Conservation (phyloP, 2,113 vertebrate genomes). For the Leucopternis melanops region DNA sequence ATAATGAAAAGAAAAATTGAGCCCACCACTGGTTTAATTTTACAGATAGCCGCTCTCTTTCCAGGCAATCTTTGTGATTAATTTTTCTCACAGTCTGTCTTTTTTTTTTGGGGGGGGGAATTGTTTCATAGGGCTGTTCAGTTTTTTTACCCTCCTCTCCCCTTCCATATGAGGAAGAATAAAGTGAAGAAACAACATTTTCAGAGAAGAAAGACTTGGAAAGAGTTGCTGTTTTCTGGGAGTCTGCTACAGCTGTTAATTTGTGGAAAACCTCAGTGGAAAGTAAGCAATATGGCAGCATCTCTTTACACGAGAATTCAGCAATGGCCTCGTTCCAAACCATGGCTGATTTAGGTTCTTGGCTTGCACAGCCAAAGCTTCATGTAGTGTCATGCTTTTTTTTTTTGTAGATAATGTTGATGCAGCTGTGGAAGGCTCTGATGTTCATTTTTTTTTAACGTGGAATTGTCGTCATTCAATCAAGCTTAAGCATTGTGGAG, state of each 20-base stretch:
- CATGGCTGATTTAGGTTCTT: constrained; percentile 47
- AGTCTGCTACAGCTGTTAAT: constrained; percentile 71
- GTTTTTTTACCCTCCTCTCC: neutral
- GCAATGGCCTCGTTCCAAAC: constrained; percentile 60
- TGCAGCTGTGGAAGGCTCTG: constrained; percentile 67
- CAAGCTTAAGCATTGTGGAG: neutral
- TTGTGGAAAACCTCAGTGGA: constrained; percentile 69
- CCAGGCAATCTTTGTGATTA: constrained; percentile 25
- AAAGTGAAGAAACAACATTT: constrained; percentile 50
- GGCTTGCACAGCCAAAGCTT: constrained; percentile 26
- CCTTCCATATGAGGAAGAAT: constrained; percentile 46
- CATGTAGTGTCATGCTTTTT: constrained; percentile 51
- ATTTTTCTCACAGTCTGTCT: constrained; percentile 26
- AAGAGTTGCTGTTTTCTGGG: constrained; percentile 49
- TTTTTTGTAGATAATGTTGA: constrained; percentile 57
- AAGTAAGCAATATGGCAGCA: constrained; percentile 66
- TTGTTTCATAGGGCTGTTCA: neutral
- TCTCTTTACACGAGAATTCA: constrained; percentile 43
- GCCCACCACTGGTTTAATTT: constrained; percentile 40
- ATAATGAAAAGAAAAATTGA: constrained; percentile 30
- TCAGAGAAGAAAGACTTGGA: constrained; percentile 72
- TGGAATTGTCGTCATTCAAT: constrained; percentile 36
- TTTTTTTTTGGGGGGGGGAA: neutral
- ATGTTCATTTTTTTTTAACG: constrained; percentile 42
- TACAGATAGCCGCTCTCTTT: constrained; percentile 36